phyloP scores from a whole-genome alignment of 2,113 vertebrate species.

The Lepus europaeus region DNA sequence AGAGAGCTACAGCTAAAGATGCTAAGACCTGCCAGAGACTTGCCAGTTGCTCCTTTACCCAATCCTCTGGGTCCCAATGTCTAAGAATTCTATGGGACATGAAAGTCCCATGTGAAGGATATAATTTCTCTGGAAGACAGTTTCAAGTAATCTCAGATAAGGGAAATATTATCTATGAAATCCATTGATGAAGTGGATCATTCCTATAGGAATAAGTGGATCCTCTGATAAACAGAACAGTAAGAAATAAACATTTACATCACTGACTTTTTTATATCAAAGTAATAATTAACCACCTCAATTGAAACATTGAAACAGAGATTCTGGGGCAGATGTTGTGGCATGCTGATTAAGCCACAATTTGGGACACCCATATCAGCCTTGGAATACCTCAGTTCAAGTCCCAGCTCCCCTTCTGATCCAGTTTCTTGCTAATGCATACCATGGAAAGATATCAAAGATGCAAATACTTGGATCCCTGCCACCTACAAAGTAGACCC shows the following conservation, averaged over 20 bases:
- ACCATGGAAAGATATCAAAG: too few relatives aligned
- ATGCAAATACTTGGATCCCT: too few relatives aligned
- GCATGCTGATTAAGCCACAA: too few relatives aligned
- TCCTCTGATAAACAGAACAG: neutral
- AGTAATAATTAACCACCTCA: neutral
- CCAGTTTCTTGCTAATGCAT: too few relatives aligned
- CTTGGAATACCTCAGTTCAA: too few relatives aligned
- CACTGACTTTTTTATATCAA: neutral
- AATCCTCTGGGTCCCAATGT: neutral
- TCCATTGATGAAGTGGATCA: neutral
- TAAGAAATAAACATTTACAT: conserved; percentile 40
- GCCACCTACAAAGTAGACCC: too few relatives aligned
- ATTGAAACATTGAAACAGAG: conserved; percentile 62
- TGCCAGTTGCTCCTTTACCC: neutral
- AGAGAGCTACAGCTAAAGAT: neutral
- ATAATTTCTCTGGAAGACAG: neutral
- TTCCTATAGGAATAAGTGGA: neutral
- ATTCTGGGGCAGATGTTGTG: neutral
- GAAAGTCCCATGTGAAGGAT: neutral
- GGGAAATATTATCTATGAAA: neutral
- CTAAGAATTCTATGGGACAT: neutral
- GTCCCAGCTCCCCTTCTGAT: too few relatives aligned
- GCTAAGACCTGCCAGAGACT: neutral
- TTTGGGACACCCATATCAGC: too few relatives aligned
- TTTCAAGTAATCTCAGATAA: neutral